These are phyloP conservation scores for Yoshiicerus persimilis DNA, from an alignment of 1,140 invertebrate species.

Conservation along the genomic window DNA sequence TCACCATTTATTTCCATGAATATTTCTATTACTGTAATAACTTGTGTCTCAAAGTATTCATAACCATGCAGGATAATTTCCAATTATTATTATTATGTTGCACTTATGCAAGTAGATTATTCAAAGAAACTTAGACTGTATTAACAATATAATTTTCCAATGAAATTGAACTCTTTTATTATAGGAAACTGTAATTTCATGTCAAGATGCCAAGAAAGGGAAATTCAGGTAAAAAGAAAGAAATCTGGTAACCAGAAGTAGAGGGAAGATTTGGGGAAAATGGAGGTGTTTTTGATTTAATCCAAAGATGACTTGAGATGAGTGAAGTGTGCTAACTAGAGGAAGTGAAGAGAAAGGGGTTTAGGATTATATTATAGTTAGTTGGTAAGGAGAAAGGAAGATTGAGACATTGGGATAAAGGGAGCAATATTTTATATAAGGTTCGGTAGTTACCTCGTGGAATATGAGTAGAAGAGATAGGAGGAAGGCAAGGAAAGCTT, in stretches of 20 bases:
- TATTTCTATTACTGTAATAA: no score
- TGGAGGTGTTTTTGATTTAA: slow-evolving; percentile 37
- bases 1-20: no score
- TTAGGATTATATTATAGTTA: not conserved
- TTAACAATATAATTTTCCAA: no score
- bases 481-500: not conserved
- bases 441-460: no score
- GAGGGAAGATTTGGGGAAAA: not conserved
- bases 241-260: not conserved
- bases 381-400: not conserved
- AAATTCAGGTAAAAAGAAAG: not conserved
- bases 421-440: no score
- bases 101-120: no score
- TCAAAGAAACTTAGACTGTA: no score
- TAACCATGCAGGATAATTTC: no score
- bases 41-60: no score
- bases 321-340: not conserved
- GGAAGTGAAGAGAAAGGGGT: not conserved
- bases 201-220: not conserved
- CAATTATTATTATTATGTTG: no score
- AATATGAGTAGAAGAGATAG: not conserved
- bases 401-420: not conserved
- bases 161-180: no score
- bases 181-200: not conserved
- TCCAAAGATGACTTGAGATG: slow-evolving; percentile 8